Evolutionary conservation across 2,797 vertebrate species (phyloP).

Genomic region (Botia kubotai): DNA sequence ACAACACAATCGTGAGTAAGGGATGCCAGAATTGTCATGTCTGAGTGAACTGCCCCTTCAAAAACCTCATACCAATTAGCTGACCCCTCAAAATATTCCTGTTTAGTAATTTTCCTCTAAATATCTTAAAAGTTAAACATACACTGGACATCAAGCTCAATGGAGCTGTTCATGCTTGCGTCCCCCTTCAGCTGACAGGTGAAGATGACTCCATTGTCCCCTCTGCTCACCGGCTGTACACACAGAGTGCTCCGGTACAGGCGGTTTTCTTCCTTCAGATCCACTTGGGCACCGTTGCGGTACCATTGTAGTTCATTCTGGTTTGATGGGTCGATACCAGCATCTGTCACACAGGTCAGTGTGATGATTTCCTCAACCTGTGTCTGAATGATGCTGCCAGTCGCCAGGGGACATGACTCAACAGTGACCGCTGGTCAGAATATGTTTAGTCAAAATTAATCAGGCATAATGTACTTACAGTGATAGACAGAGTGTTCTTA

Average conservation of each 20-base stretch:
- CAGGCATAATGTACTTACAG: not conserved
- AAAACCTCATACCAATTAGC: no score
- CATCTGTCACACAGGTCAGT: constrained; percentile 66
- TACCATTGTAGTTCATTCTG: constrained; percentile 84
- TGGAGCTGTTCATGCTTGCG: constrained; percentile 69
- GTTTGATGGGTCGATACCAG: constrained; percentile 3
- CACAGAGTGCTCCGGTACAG: constrained; percentile 83
- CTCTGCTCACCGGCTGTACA: constrained; percentile 72
- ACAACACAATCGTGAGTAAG: no score
- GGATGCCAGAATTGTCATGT: no score
- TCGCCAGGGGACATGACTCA: constrained; percentile 45
- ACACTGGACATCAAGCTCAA: constrained; percentile 87
- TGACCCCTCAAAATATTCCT: not conserved
- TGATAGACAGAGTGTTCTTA: no score
- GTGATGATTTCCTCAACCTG: constrained; percentile 62
- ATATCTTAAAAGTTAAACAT: constrained; percentile 70
- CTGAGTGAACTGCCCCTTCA: no score
- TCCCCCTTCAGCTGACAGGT: constrained; percentile 81
- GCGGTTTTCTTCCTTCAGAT: constrained; percentile 79
- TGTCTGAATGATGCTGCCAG: constrained; percentile 60
- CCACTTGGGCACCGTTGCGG: constrained; percentile 73
- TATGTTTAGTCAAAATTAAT: not conserved
- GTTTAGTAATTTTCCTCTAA: not conserved
- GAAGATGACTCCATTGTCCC: constrained; percentile 82
- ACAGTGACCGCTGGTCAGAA: constrained; percentile 23